Conservation (phyloP, 2,888 invertebrate species). For the Phytoseiulus persimilis region DNA sequence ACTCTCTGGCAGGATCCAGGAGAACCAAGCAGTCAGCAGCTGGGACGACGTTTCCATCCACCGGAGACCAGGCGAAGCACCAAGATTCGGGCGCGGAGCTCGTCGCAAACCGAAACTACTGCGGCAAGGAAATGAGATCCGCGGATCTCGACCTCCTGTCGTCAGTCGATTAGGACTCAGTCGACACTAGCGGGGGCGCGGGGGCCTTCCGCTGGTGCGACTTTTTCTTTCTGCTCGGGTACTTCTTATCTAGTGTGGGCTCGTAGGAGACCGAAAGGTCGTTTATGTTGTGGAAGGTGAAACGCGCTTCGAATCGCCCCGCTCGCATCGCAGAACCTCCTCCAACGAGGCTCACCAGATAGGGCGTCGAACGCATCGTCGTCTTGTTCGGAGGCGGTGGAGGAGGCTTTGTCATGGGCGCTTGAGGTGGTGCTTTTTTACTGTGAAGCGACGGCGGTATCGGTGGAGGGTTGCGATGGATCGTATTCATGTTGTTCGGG, state of each 20-base stretch:
- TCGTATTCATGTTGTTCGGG: slow-evolving; percentile 15
- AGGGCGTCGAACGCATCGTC: slow-evolving; percentile 23
- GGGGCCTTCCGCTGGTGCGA: slow-evolving; percentile 35
- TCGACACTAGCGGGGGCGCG: slow-evolving; percentile 15
- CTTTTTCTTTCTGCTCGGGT: slow-evolving; percentile 29
- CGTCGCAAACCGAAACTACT: not conserved
- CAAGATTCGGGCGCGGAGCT: not conserved
- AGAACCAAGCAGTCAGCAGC: not conserved
- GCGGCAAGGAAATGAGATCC: not conserved
- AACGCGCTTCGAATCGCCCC: slow-evolving; percentile 22
- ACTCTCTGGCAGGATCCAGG: not conserved
- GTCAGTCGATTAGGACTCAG: not conserved
- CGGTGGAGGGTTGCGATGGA: slow-evolving; percentile 20
- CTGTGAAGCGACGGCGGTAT: not conserved
- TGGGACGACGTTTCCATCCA: not conserved
- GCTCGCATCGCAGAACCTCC: not conserved
- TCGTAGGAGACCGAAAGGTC: slow-evolving; percentile 12
- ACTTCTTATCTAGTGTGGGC: slow-evolving; percentile 18
- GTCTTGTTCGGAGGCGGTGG: slow-evolving; percentile 37
- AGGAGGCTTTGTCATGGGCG: not conserved
- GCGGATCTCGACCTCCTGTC: not conserved
- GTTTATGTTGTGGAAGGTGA: slow-evolving; percentile 29
- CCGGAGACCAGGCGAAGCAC: not conserved
- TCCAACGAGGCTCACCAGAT: slow-evolving; percentile 22
- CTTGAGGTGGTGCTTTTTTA: not conserved